Percentiles rank a stretch among this genome's conserved stretches.
Evolutionary conservation across 2,888 invertebrate genomes (phyloP).

Genomic region (Conomelus anceps): DNA sequence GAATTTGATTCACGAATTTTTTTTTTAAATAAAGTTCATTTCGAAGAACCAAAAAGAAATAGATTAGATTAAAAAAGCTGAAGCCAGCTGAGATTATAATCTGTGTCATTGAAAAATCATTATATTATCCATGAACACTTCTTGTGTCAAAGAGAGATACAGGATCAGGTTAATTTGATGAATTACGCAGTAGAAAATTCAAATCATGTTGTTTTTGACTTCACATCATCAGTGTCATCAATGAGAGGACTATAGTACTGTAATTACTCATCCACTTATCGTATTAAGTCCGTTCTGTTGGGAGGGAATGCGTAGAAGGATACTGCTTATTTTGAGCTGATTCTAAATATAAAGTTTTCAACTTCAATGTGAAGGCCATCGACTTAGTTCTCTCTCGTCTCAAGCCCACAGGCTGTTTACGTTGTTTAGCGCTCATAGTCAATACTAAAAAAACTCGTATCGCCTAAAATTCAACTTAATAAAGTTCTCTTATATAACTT

Average conservation of each 20-base stretch:
- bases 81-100: too few species aligned
- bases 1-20: too few species aligned
- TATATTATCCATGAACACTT: too few species aligned
- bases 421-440: not conserved
- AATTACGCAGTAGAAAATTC: not conserved
- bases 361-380: not conserved
- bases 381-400: not conserved
- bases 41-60: too few species aligned
- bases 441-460: too few species aligned
- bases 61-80: too few species aligned
- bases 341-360: not conserved
- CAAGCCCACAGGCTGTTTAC: not conserved
- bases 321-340: not conserved
- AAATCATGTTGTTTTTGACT: not conserved
- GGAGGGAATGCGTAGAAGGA: not conserved
- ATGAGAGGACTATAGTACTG: not conserved
- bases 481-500: too few species aligned
- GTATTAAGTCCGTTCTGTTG: not conserved
- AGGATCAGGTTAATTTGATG: too few species aligned
- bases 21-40: too few species aligned
- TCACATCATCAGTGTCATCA: not conserved
- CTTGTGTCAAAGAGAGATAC: too few species aligned
- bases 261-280: not conserved
- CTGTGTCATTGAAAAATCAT: too few species aligned
- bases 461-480: not conserved